These are phyloP conservation scores for Cotesia congregata DNA, from an alignment of 2,888 invertebrate species.

Conservation along the genomic window DNA sequence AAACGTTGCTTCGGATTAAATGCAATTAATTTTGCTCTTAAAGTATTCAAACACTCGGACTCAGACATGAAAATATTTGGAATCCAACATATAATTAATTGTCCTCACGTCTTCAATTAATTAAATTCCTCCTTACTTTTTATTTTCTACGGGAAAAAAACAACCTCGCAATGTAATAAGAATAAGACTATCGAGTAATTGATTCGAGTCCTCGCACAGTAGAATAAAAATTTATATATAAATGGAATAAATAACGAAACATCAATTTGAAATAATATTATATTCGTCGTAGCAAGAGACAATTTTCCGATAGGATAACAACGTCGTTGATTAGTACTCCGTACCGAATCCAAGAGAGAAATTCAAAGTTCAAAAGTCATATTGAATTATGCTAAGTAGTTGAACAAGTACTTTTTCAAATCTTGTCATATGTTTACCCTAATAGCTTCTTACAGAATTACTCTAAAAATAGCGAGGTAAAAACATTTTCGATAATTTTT, in stretches of 20 bases:
- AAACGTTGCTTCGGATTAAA: slow-evolving; percentile 1
- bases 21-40: slow-evolving; percentile 14
- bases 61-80: neutral
- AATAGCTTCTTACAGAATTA: neutral
- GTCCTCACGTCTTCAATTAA: neutral
- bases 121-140: neutral
- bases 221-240: neutral
- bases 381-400: neutral
- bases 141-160: too few species aligned
- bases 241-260: neutral
- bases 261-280: too few species aligned
- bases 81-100: slow-evolving; percentile 16
- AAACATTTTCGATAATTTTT: neutral
- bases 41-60: neutral
- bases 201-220: neutral
- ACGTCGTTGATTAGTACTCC: neutral
- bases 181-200: neutral
- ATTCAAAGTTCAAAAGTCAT: neutral
- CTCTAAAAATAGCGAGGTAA: neutral
- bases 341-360: neutral
- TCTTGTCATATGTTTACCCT: neutral
- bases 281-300: too few species aligned
- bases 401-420: neutral
- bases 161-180: neutral
- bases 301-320: neutral